Evolutionary conservation across 2,888 invertebrate genomes (phyloP), one percentile per base, ranked within the genome.

Genomic region (Acheta domesticus): DNA sequence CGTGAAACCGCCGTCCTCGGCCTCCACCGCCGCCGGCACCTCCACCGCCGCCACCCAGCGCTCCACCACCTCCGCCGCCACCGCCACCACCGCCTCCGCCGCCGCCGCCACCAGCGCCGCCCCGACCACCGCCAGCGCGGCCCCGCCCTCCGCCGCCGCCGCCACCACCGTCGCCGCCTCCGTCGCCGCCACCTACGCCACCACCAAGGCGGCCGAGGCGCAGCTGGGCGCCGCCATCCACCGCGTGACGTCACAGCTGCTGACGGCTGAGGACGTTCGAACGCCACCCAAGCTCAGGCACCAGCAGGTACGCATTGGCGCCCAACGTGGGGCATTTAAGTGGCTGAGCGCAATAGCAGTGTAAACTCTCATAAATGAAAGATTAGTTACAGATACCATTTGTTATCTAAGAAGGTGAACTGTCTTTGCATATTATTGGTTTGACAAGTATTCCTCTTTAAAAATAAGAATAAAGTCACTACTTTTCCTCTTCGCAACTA

Each of bases 201-300:
- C 78, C 23, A 78, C 23, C 5, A 73, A 20, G 4, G 62, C 21
- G 8, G 48, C 23, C 19, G 23, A 12, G 16, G 16, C 36, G 36
- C 23, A 62, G 20, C 88, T 90, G 80, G 88, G 89, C 77, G 90
- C 91, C 78, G 89, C 90, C 0, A 89, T 91, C 75, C 89, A 90
- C 85, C 88, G 89, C 84, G 89, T 91, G 16, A 88, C 91, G 2
- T 89, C 88, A 81, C 91, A 91, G 85, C 85, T 91, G 14, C 86
- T 91, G 76, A 89, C 90, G 77, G 80, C 77, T 12, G 80, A 82
- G 49, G 82, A 82, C 16, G 80, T 82, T 8, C 78, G 79, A 3
- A 79, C 79, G 2, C 79, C 79, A 11, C 79, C 79, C 19, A 48
- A 62, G 23, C 48, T 79, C 12, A 36, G 49, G 19, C 74, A 48